Evolutionary conservation across 64 coral and sea anemone species (phyloP).

Genomic region (Astreopora myriophthalma): DNA sequence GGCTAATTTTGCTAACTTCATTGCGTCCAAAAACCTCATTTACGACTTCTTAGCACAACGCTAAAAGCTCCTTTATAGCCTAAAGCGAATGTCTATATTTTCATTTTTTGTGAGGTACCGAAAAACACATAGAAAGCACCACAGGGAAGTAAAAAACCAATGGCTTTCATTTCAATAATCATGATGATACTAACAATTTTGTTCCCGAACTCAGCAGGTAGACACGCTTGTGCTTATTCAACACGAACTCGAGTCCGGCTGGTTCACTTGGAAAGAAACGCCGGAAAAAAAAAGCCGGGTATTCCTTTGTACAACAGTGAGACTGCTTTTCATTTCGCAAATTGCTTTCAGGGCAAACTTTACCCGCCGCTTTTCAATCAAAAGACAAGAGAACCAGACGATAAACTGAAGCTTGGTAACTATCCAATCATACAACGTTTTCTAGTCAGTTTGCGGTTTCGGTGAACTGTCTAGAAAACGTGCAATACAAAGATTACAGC

Average conservation of each 20-base stretch:
- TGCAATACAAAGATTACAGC: not conserved
- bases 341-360: no score
- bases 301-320: no score
- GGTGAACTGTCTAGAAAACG: not conserved
- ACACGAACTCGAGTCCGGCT: not conserved
- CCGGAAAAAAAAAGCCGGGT: not conserved
- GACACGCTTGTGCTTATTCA: not conserved
- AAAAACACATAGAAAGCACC: not conserved
- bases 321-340: no score
- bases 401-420: no score
- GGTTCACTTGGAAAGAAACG: not conserved
- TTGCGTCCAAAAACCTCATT: not conserved
- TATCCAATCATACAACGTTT: not conserved
- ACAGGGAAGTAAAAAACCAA: not conserved
- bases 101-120: not conserved
- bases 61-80: not conserved
- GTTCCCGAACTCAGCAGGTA: not conserved
- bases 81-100: not conserved
- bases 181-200: not conserved
- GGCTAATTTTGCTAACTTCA: not conserved
- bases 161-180: not conserved
- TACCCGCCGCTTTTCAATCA: no score
- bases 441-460: not conserved
- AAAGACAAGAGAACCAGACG: no score
- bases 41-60: not conserved